These are phyloP conservation scores for Philonicus albiceps DNA, from an alignment of 2,888 invertebrate species.

Conservation along the genomic window DNA sequence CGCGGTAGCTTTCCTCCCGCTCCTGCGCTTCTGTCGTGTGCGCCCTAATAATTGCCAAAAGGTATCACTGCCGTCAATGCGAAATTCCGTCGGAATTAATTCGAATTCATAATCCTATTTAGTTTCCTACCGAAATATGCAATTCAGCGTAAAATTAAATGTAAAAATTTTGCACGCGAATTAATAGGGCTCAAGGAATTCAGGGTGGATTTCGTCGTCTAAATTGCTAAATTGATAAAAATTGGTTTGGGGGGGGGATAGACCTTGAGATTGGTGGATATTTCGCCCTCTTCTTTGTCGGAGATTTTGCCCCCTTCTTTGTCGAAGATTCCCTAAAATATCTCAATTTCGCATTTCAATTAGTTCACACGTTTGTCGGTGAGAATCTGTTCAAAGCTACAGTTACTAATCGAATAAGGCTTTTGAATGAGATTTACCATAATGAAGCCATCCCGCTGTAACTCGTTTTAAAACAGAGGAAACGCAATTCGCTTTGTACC, in stretches of 20 bases:
- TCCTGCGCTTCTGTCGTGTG: not conserved
- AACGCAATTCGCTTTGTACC: not conserved
- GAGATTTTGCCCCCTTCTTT: not conserved
- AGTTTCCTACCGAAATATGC: slow-evolving; percentile 3
- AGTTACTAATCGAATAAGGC: not conserved
- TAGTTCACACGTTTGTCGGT: not conserved
- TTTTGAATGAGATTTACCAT: not conserved
- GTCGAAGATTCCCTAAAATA: not conserved
- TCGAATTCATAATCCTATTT: slow-evolving; percentile 10
- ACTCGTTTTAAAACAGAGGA: not conserved
- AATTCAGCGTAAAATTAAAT: not conserved
- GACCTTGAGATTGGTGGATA: not conserved
- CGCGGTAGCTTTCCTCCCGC: not conserved
- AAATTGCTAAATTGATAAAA: not conserved
- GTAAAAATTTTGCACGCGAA: not conserved
- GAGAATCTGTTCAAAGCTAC: not conserved
- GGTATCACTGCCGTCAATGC: slow-evolving; percentile 6
- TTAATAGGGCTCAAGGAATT: not conserved
- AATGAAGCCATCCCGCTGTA: not conserved
- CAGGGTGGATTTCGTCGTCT: not conserved
- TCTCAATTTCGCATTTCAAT: not conserved
- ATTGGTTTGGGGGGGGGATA: not conserved
- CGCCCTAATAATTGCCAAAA: not conserved
- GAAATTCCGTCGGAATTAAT: slow-evolving; percentile 17
- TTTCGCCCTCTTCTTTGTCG: not conserved